Percentiles rank a stretch among this genome's conserved stretches.
These are phyloP conservation scores for Aleiodes alternator DNA, from an alignment of 2,888 invertebrate species.

Conservation along the genomic window DNA sequence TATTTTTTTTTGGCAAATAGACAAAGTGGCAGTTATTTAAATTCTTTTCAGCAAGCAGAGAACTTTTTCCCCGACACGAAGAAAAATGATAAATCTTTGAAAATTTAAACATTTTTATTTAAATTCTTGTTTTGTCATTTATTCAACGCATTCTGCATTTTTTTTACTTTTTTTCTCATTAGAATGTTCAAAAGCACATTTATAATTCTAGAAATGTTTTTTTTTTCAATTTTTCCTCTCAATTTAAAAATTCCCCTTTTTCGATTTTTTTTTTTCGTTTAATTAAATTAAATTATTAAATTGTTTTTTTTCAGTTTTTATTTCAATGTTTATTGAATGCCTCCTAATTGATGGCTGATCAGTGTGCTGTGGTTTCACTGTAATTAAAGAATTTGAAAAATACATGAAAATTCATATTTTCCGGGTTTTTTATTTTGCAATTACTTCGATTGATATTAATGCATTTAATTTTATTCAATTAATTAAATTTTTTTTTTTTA, in stretches of 20 bases:
- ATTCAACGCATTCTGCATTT: conserved; percentile 32
- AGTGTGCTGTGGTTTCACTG: conserved; percentile 75
- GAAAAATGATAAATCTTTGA: too few relatives aligned
- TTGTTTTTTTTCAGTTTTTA: conserved; percentile 49
- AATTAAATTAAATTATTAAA: conserved; percentile 10
- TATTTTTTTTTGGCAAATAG: conserved; percentile 19
- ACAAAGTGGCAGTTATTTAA: conserved; percentile 32
- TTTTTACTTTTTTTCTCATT: conserved; percentile 4
- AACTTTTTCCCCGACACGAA: conserved; percentile 20
- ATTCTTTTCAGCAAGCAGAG: conserved; percentile 20
- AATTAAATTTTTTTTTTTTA: conserved; percentile 27
- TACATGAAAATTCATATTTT: conserved; percentile 39
- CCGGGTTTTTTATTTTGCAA: conserved; percentile 43
- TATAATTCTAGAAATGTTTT: not conserved
- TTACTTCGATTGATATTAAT: conserved; percentile 20
- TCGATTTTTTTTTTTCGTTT: conserved; percentile 8
- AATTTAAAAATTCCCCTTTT: not conserved
- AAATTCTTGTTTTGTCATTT: conserved; percentile 1
- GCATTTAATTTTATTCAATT: conserved; percentile 29
- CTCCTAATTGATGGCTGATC: conserved; percentile 72
- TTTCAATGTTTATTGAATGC: conserved; percentile 59
- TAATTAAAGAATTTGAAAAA: conserved; percentile 65
- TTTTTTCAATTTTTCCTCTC: not conserved
- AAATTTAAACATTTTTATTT: conserved; percentile 11
- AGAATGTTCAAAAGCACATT: conserved; percentile 26